phyloP scores from a whole-genome alignment of 2,888 invertebrate species.

The Gandaritis pyraliata region DNA sequence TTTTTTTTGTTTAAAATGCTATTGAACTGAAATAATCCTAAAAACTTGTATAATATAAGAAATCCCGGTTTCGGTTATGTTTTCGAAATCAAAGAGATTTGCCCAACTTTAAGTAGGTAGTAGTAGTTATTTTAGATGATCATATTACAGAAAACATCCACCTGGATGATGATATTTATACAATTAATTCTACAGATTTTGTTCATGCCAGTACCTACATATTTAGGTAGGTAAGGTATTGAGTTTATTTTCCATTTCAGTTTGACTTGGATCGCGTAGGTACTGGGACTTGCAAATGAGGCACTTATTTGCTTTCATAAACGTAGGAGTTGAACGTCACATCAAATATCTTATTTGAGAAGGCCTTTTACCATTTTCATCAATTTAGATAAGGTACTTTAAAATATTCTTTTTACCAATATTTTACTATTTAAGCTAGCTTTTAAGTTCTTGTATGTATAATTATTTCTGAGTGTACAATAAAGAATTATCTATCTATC shows the following conservation, averaged over 20 bases:
- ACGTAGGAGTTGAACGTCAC: conserved; percentile 15
- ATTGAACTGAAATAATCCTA: conserved; percentile 18
- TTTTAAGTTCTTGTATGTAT: too few species aligned
- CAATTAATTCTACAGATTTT: conserved; percentile 23
- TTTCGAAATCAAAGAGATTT: conserved; percentile 51
- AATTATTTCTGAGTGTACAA: too few species aligned
- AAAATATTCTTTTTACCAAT: too few species aligned
- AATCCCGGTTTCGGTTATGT: conserved; percentile 31
- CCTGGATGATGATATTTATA: too few species aligned
- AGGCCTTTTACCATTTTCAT: neutral
- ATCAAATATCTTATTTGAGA: conserved; percentile 7
- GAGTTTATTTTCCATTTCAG: conserved; percentile 36
- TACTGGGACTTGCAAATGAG: conserved; percentile 36
- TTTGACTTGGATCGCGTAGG: conserved; percentile 21
- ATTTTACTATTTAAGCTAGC: too few species aligned
- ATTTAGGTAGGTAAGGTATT: conserved; percentile 33
- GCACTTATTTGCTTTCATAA: conserved; percentile 25
- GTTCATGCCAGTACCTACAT: conserved; percentile 7
- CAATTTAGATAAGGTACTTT: too few species aligned
- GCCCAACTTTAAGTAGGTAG: conserved; percentile 52
- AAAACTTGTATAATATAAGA: conserved; percentile 26
- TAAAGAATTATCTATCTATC: too few species aligned
- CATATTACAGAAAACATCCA: too few species aligned
- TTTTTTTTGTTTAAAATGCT: too few species aligned
- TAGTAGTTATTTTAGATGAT: too few species aligned